phyloP scores from a whole-genome alignment of 2,797 vertebrate genomes.

The Myripristis murdjan region DNA sequence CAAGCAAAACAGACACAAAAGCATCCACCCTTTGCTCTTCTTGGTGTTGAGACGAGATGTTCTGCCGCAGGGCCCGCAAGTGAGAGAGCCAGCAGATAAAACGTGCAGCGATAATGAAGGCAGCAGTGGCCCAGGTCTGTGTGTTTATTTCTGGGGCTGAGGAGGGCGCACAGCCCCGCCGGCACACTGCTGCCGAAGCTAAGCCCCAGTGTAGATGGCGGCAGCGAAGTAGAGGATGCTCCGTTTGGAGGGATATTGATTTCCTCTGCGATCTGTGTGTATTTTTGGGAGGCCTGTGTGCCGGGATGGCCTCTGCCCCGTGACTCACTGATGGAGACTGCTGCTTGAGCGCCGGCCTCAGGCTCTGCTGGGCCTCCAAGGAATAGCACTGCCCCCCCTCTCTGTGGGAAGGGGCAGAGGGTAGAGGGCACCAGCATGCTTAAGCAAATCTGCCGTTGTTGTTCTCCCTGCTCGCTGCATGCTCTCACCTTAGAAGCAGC shows the following conservation, averaged over 20 bases:
- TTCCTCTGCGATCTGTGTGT: constrained; percentile 86
- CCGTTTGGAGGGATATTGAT: constrained; percentile 86
- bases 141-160: constrained; percentile 88
- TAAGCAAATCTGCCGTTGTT: constrained; percentile 85
- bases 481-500: constrained; percentile 82
- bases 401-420: constrained; percentile 86
- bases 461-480: constrained; percentile 79
- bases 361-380: constrained; percentile 82
- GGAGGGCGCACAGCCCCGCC: constrained; percentile 83
- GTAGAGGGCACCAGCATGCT: constrained; percentile 86
- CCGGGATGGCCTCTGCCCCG: constrained; percentile 88
- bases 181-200: constrained; percentile 83
- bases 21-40: constrained; percentile 85
- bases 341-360: constrained; percentile 83
- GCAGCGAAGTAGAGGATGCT: constrained; percentile 82
- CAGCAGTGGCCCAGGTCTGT: constrained; percentile 85
- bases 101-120: constrained; percentile 88
- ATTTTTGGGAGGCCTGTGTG: constrained; percentile 88
- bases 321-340: constrained; percentile 89
- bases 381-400: constrained; percentile 74
- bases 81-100: constrained; percentile 84
- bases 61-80: constrained; percentile 78
- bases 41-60: constrained; percentile 77
- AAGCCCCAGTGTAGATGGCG: constrained; percentile 83
- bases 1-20: constrained; percentile 83